These are phyloP conservation scores for Cephalopholis sonnerati DNA, from an alignment of 2,113 vertebrate genomes.

Conservation along the genomic window DNA sequence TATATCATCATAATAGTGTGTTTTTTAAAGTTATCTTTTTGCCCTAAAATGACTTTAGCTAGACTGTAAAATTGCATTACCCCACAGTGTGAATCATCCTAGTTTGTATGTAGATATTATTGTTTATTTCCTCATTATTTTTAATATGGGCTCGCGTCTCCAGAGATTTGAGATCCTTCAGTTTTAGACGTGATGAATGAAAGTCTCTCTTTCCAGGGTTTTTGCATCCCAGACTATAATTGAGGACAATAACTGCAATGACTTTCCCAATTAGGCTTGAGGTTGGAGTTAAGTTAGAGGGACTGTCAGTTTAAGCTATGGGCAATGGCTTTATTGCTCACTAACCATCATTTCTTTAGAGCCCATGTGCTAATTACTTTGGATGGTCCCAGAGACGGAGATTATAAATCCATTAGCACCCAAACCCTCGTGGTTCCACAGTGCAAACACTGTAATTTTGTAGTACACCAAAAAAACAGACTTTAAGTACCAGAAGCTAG, in stretches of 20 bases:
- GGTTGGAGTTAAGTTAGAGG: constrained; percentile 92
- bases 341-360: constrained; percentile 96
- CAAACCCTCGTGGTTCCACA: constrained; percentile 85
- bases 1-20: not conserved
- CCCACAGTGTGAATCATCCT: not conserved
- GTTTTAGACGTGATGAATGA: constrained; percentile 61
- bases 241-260: constrained; percentile 92
- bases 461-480: constrained; percentile 68
- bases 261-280: constrained; percentile 94
- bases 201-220: constrained; percentile 56
- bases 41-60: not conserved
- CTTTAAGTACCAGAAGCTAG: constrained; percentile 59
- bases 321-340: constrained; percentile 98
- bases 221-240: constrained; percentile 88
- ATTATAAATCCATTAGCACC: constrained; percentile 95
- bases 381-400: constrained; percentile 91
- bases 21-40: constrained; percentile 21
- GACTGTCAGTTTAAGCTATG: constrained; percentile 92
- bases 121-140: constrained; percentile 67
- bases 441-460: constrained; percentile 79
- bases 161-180: constrained; percentile 57
- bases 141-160: constrained; percentile 43
- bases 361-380: constrained; percentile 96
- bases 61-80: constrained; percentile 16
- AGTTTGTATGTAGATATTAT: constrained; percentile 24